phyloP scores from a whole-genome alignment of 2,888 invertebrate genomes.

The Sicus ferrugineus region DNA sequence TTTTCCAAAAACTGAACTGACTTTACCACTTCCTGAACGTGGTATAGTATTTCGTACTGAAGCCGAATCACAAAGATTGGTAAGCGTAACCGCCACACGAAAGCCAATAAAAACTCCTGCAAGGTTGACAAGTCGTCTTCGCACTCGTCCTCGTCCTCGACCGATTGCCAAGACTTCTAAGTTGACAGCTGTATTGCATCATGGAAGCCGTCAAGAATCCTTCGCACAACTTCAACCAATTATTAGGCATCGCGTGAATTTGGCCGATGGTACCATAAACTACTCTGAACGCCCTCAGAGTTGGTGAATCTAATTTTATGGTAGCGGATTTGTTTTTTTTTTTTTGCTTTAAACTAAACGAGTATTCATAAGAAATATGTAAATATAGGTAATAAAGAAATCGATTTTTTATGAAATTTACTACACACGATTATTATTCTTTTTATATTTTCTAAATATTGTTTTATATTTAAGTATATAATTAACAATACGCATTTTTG shows the following conservation, averaged over 20 bases:
- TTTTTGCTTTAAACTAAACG: not conserved
- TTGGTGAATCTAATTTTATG: constrained; percentile 1
- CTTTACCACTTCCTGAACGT: constrained; percentile 51
- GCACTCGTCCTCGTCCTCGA: not conserved
- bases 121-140: not conserved
- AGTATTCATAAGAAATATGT: not conserved
- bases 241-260: constrained; percentile 32
- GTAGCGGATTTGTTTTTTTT: not conserved
- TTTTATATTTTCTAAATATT: no score
- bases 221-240: constrained; percentile 34
- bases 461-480: not conserved
- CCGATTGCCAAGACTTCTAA: not conserved
- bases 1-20: constrained; percentile 48
- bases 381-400: no score
- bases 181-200: not conserved
- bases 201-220: not conserved
- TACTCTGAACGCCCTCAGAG: constrained; percentile 23
- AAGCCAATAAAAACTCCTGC: not conserved
- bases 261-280: constrained; percentile 11
- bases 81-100: not conserved
- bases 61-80: not conserved
- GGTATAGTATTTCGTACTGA: constrained; percentile 47
- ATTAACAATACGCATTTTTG: not conserved
- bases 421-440: no score
- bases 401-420: no score